These are phyloP conservation scores for Dissostichus mawsoni DNA, from an alignment of 2,113 vertebrate species.

Conservation along the genomic window DNA sequence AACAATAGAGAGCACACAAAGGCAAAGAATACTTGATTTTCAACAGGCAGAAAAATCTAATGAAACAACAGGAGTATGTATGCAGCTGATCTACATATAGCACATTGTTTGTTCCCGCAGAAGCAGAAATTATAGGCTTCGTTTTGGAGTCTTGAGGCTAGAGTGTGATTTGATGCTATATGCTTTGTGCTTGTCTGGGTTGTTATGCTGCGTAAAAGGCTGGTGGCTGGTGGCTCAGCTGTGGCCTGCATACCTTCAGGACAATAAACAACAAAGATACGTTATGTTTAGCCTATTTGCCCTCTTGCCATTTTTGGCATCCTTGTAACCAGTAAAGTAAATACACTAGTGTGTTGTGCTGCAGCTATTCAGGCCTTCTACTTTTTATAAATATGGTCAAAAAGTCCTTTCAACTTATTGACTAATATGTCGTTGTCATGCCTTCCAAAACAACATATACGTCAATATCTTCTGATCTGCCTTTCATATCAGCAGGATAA, in stretches of 20 bases:
- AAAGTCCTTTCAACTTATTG: conserved; percentile 4
- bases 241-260: conserved; percentile 44
- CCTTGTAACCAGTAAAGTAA: conserved; percentile 42
- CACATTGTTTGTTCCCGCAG: conserved; percentile 20
- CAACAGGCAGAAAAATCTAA: conserved; percentile 10
- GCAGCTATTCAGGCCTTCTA: conserved; percentile 22
- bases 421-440: not conserved
- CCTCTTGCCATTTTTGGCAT: conserved; percentile 25
- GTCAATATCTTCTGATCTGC: not conserved
- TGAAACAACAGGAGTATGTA: conserved; percentile 1
- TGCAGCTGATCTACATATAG: conserved; percentile 24
- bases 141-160: conserved; percentile 43
- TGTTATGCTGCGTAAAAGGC: conserved; percentile 33
- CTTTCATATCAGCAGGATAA: not conserved
- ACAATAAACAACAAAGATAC: conserved; percentile 48
- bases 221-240: conserved; percentile 22
- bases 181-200: not conserved
- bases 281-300: not conserved
- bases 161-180: conserved; percentile 55
- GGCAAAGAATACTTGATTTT: conserved; percentile 14
- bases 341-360: conserved; percentile 16
- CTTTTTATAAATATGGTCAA: conserved; percentile 21
- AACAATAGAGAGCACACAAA: conserved; percentile 35
- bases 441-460: conserved; percentile 19
- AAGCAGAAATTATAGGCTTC: conserved; percentile 51